phyloP scores from a whole-genome alignment of 2,113 vertebrate species.

The Brachirus orientalis region DNA sequence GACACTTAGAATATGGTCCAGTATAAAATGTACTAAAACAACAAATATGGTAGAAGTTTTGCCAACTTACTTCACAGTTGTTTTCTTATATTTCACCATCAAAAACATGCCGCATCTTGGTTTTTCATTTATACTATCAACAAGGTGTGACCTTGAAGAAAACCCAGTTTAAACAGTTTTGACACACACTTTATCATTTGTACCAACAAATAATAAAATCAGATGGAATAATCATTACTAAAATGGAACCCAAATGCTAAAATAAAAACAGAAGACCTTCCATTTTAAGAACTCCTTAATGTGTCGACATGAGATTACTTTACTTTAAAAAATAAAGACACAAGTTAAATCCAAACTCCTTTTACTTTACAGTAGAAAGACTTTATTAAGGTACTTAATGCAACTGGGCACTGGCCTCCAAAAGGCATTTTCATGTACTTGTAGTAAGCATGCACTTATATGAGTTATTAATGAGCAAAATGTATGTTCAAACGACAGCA shows the following conservation, averaged over 20 bases:
- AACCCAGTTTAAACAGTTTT: no score
- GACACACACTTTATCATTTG: no score
- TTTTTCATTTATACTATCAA: no score
- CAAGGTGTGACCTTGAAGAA: no score
- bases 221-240: not conserved
- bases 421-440: conserved; percentile 66
- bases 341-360: not conserved
- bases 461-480: conserved; percentile 52
- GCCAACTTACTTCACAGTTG: no score
- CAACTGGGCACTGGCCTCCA: conserved; percentile 45
- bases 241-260: not conserved
- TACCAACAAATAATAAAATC: no score
- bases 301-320: not conserved
- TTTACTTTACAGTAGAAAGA: not conserved
- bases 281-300: not conserved
- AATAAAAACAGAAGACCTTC: not conserved
- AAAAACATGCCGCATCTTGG: no score
- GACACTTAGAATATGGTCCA: no score
- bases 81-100: no score
- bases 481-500: conserved; percentile 35
- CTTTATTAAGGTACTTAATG: not conserved
- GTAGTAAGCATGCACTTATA: conserved; percentile 49
- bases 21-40: no score
- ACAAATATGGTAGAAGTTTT: no score
- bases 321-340: not conserved